phyloP scores from a whole-genome alignment of 2,113 vertebrate species.

The Megaleporinus macrocephalus region DNA sequence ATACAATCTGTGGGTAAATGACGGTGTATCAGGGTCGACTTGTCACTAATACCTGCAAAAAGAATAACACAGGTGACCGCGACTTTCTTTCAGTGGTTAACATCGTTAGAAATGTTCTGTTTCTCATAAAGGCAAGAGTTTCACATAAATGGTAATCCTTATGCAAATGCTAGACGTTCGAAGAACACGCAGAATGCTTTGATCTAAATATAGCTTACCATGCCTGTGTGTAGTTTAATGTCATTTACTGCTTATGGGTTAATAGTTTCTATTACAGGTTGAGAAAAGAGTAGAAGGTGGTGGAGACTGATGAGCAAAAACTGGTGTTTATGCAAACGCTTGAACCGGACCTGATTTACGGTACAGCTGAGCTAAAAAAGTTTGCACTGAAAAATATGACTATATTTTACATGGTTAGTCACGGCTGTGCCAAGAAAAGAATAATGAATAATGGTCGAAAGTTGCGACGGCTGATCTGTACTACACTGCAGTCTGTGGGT shows the following conservation, averaged over 20 bases:
- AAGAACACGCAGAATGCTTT: background rate
- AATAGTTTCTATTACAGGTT: background rate
- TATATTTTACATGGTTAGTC: background rate
- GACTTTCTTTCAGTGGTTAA: background rate
- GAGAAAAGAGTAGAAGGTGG: background rate
- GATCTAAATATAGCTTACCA: background rate
- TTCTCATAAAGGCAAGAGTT: background rate
- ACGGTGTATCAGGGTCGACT: slow-evolving; percentile 70
- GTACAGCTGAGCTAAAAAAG: background rate
- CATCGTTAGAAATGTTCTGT: background rate
- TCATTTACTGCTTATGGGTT: background rate
- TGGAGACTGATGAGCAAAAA: background rate
- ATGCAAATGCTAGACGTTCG: background rate
- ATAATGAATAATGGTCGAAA: background rate
- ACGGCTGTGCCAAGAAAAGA: background rate
- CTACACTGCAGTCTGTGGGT: background rate
- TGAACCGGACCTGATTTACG: background rate
- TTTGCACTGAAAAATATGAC: background rate
- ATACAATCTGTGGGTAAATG: slow-evolving; percentile 38
- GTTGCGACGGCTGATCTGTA: background rate
- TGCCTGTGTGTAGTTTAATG: background rate
- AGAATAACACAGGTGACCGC: background rate
- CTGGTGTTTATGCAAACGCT: background rate
- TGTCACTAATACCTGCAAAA: slow-evolving; percentile 63
- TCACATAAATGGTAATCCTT: background rate